These are phyloP conservation scores for Oryzias dopingdopingensis DNA, from an alignment of 2,797 vertebrate species.

Conservation along the genomic window DNA sequence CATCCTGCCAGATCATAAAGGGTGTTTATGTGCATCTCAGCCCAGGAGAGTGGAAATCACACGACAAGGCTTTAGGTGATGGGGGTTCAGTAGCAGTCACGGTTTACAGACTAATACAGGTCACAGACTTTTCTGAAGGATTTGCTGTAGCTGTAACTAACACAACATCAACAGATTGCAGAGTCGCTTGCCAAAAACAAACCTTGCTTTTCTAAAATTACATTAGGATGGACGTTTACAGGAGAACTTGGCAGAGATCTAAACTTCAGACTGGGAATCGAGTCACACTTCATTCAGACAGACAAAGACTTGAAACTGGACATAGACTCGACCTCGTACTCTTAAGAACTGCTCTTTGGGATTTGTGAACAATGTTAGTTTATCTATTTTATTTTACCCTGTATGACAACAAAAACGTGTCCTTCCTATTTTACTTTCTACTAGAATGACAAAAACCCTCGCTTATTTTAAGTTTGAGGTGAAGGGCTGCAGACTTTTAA, in stretches of 20 bases:
- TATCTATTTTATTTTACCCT: too few species aligned
- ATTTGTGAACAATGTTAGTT: too few species aligned
- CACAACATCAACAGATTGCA: slow-evolving; percentile 45
- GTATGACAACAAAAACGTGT: too few species aligned
- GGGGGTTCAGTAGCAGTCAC: slow-evolving; percentile 12
- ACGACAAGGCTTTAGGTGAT: slow-evolving; percentile 47
- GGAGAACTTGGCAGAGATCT: not conserved
- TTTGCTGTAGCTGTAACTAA: slow-evolving; percentile 40
- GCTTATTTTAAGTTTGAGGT: too few species aligned
- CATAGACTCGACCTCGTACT: too few species aligned
- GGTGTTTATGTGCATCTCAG: slow-evolving; percentile 64
- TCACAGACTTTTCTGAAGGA: slow-evolving; percentile 37
- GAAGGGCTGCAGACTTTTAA: too few species aligned
- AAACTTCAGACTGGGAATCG: too few species aligned
- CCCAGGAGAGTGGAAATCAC: slow-evolving; percentile 58
- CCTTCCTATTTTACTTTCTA: too few species aligned
- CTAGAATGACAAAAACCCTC: too few species aligned
- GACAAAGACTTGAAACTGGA: too few species aligned
- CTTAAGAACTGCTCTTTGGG: too few species aligned
- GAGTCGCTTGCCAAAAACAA: slow-evolving; percentile 52
- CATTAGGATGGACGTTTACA: slow-evolving; percentile 8
- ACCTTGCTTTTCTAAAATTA: slow-evolving; percentile 51
- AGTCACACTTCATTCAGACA: too few species aligned
- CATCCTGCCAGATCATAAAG: slow-evolving; percentile 59
- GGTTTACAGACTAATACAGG: slow-evolving; percentile 29